These are phyloP conservation scores for Porites cylindrica DNA, from an alignment of 92 coral and sea anemone genomes.

Conservation along the genomic window DNA sequence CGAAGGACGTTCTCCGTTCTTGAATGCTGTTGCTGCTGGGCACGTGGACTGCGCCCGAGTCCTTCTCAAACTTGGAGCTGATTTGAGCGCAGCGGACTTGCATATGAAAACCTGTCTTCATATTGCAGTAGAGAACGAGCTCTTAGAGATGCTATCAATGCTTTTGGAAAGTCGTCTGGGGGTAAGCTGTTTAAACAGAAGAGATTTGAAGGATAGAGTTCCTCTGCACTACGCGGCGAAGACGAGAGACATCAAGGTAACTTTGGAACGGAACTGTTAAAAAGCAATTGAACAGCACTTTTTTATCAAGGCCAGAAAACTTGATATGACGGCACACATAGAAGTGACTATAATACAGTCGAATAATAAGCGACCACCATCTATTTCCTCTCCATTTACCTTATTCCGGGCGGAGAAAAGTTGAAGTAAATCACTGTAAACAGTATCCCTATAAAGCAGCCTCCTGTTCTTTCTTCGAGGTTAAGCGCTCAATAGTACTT, in stretches of 20 bases:
- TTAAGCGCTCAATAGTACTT: no score
- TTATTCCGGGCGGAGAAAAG: no score
- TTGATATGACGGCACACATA: no score
- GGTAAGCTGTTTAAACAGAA: constrained; percentile 30
- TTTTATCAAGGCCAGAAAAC: no score
- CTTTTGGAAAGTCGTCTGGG: constrained; percentile 46
- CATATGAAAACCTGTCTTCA: constrained; percentile 67
- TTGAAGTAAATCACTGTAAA: no score
- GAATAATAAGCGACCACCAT: no score
- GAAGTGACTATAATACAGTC: no score
- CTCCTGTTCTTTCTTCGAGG: no score
- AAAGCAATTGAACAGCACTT: neutral
- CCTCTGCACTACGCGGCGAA: constrained; percentile 80
- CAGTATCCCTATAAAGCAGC: no score
- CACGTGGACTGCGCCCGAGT: constrained; percentile 31
- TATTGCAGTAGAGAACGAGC: constrained; percentile 71
- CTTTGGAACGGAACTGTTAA: neutral
- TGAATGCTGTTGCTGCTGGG: constrained; percentile 72
- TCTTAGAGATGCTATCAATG: constrained; percentile 48
- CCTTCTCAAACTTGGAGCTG: constrained; percentile 60
- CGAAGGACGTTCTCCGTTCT: constrained; percentile 66
- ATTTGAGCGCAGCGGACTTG: constrained; percentile 56
- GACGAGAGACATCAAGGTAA: constrained; percentile 62
- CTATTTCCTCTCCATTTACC: no score
- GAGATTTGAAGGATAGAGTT: constrained; percentile 71